Percentiles rank a stretch among this genome's conserved stretches.
phyloP scores from a whole-genome alignment of 2,888 invertebrate species.

The Clostera curtula region DNA sequence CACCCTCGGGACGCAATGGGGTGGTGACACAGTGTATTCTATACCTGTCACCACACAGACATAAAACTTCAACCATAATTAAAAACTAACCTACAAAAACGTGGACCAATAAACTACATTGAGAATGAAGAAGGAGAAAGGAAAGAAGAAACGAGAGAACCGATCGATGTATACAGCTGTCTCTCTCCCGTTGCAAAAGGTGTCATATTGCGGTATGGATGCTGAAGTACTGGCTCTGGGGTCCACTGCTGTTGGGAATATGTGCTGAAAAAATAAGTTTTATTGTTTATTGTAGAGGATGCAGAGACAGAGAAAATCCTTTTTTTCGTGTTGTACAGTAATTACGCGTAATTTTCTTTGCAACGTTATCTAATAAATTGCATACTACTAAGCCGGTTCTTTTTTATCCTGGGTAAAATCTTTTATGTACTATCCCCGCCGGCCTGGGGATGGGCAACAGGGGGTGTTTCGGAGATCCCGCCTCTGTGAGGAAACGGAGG shows the following conservation, averaged over 20 bases:
- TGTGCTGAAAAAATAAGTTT: conserved; percentile 44
- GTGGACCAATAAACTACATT: conserved; percentile 94
- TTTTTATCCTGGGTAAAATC: no score
- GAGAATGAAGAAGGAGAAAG: conserved; percentile 91
- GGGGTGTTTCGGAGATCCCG: no score
- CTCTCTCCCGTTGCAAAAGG: conserved; percentile 86
- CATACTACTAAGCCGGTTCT: no score
- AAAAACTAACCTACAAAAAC: conserved; percentile 62
- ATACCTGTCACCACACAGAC: no score
- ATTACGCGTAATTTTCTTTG: no score
- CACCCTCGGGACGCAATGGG: no score
- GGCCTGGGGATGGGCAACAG: no score
- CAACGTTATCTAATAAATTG: no score
- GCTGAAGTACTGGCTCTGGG: conserved; percentile 78
- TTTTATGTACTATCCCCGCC: no score
- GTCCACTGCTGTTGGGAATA: conserved; percentile 60
- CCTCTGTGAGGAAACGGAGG: no score
- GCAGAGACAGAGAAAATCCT: not conserved
- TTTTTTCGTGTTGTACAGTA: no score
- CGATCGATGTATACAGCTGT: conserved; percentile 90
- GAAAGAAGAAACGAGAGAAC: conserved; percentile 91
- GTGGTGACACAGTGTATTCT: no score
- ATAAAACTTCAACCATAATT: not conserved
- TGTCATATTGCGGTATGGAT: conserved; percentile 86
- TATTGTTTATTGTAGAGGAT: not conserved